phyloP scores from a whole-genome alignment of 1,140 invertebrate species.

The Hyphantria cunea region DNA sequence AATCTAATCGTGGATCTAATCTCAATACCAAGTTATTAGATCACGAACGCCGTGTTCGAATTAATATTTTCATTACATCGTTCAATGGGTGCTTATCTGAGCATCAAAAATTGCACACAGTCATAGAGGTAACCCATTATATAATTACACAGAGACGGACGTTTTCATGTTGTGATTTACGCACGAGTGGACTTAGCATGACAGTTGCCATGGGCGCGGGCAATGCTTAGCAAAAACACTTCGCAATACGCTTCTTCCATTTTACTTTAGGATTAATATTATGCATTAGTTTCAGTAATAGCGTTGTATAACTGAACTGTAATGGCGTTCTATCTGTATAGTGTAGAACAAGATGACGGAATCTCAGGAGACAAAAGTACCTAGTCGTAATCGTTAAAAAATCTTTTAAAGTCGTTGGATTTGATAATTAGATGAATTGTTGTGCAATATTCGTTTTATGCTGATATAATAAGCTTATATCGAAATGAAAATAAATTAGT shows the following conservation, averaged over 20 bases:
- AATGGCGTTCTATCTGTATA: too few species aligned
- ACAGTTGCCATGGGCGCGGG: slow-evolving; percentile 14
- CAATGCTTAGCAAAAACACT: slow-evolving; percentile 37
- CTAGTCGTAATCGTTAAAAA: too few species aligned
- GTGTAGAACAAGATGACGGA: too few species aligned
- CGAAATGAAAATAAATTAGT: too few species aligned
- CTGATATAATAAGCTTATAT: too few species aligned
- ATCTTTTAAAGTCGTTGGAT: too few species aligned
- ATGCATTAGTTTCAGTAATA: not conserved
- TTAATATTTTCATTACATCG: slow-evolving; percentile 39
- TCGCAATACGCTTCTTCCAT: slow-evolving; percentile 10
- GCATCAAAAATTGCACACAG: slow-evolving; percentile 29
- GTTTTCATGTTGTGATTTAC: slow-evolving; percentile 49
- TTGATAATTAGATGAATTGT: too few species aligned
- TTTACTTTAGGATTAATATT: slow-evolving; percentile 25
- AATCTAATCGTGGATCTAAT: slow-evolving; percentile 41
- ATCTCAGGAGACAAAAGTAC: too few species aligned
- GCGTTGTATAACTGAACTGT: too few species aligned
- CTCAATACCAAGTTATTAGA: slow-evolving; percentile 22
- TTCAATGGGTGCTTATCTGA: slow-evolving; percentile 38
- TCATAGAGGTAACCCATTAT: slow-evolving; percentile 31
- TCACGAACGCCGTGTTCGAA: slow-evolving; percentile 36
- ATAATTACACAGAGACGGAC: slow-evolving; percentile 38
- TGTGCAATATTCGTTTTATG: too few species aligned
- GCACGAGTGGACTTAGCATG: slow-evolving; percentile 37